Conservation (phyloP, 2,888 invertebrate species). For the Eristalis intricaria region DNA sequence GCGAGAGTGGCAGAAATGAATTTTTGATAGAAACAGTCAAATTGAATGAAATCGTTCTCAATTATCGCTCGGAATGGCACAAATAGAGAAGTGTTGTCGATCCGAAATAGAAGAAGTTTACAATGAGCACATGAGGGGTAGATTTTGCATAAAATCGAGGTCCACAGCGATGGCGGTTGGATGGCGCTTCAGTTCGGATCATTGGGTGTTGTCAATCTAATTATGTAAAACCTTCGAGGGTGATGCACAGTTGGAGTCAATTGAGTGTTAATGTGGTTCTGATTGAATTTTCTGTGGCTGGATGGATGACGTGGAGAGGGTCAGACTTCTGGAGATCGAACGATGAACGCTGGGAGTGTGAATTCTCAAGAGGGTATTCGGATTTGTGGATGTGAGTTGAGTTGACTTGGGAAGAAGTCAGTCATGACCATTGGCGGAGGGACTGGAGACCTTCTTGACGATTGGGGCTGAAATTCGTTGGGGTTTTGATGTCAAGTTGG, state of each 20-base stretch:
- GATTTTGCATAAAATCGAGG: slow-evolving; percentile 32
- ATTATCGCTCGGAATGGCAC: slow-evolving; percentile 26
- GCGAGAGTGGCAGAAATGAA: not conserved
- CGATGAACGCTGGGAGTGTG: not conserved
- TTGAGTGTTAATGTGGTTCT: not conserved
- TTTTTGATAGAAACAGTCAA: slow-evolving; percentile 29
- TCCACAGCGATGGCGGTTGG: not conserved
- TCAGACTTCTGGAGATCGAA: not conserved
- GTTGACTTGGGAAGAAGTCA: too few species aligned
- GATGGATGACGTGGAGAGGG: not conserved
- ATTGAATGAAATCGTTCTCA: slow-evolving; percentile 50
- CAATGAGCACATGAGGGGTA: not conserved
- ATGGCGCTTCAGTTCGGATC: not conserved
- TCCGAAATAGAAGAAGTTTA: not conserved
- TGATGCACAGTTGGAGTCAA: not conserved
- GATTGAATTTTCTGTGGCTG: not conserved
- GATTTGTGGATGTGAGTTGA: not conserved
- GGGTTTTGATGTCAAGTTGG: too few species aligned
- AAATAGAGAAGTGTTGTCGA: not conserved
- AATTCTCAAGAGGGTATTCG: not conserved
- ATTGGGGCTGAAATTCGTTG: too few species aligned
- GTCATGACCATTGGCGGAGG: too few species aligned
- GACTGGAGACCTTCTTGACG: too few species aligned
- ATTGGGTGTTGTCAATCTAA: slow-evolving; percentile 22
- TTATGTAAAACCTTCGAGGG: slow-evolving; percentile 17